Evolutionary conservation across 2,888 invertebrate genomes (phyloP), one percentile per base, ranked within the genome.

Genomic region (Lysandra coridon): DNA sequence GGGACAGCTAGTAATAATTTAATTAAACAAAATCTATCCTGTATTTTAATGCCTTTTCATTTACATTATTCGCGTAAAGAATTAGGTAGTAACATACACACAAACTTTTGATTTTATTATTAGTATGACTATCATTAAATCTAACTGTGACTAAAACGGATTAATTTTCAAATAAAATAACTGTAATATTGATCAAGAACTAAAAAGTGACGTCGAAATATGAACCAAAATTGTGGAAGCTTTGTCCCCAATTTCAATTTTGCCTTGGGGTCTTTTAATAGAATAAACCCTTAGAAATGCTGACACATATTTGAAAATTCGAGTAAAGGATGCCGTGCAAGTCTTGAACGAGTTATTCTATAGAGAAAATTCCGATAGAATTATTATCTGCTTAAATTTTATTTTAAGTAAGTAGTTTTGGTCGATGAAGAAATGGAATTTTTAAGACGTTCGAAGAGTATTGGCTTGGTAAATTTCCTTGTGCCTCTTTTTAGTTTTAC

Each of bases 271-370:
- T 30, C 4, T 33, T 69, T 69, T 69, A 69, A 69, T 69, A 33
- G 33, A 33, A 69, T 30, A 12, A 23, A 69, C 33, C 17, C 33
- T 69, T 69, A 33, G 33, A 69, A 69, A 69, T 69, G 69, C 69
- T 69, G 69, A 69, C 69, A 69, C 69, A 37, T 69, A 69, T 69
- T 69, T 69, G 69, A 33, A 37, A 69, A 69, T 37, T 69, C 69
- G 69, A 69, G 69, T 30, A 30, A 64, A 64, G 30, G 33, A 4
- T 69, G 69, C 33, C 33, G 12, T 6, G 14, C 69, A 33, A 69
- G 69, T 69, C 17, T 69, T 33, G 4, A 69, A 2, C 33, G 33
- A 30, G 69, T 10, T 1, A 23, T 5, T 33, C 10, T 23, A 30
- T 64, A 64, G 12, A 64, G 64, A 12, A 33, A 14, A 69, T 69